Evolutionary conservation across 2,888 invertebrate species (phyloP), one percentile per base, ranked within the genome.

Genomic region (Sympetrum striolatum): DNA sequence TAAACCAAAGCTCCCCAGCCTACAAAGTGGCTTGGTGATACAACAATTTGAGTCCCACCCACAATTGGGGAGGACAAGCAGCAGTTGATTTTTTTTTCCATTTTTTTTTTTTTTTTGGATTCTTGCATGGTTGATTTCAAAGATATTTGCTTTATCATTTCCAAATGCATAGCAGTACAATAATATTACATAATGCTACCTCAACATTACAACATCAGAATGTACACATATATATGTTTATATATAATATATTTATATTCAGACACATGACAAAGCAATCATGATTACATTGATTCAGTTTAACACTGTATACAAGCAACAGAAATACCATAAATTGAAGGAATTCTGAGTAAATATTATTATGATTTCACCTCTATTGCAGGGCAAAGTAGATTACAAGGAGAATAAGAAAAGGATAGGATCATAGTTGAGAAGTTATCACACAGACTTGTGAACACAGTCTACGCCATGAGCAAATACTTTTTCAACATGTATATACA

Each of bases 401-500:
- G 86, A 86, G 86, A 86, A 86, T 86, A 86, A 60, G 86, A 86
- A 86, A 86, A 86, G 86, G 86, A 86, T 86, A 86, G 86, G 86
- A 86, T 86, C 86, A 86, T 86, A 90, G 90, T 90, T 90, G 80
- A 90, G 90, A 90, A 90, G 90, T 86, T 86, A 86, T 86, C 86
- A 86, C 86, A 86, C 86, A 86, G 86, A 86, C 73, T 90, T 91
- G 82, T 91, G 91, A 91, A 91, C 91, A 91, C 91, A 91, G 91
- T 91, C 91, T 91, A 91, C 90, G 81, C 91, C 91, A 91, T 91
- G 91, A 91, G 91, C 91, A 91, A 91, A 91, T 91, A 90, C 91
- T 91, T 91, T 91, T 81, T 86, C 86, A 86, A 86, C 86, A 86
- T 86, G 86, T 90, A 91, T 90, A 90, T 90, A 82, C 82, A 81